Evolutionary conservation across 2,888 invertebrate genomes (phyloP).

Genomic region (Thera britannica): DNA sequence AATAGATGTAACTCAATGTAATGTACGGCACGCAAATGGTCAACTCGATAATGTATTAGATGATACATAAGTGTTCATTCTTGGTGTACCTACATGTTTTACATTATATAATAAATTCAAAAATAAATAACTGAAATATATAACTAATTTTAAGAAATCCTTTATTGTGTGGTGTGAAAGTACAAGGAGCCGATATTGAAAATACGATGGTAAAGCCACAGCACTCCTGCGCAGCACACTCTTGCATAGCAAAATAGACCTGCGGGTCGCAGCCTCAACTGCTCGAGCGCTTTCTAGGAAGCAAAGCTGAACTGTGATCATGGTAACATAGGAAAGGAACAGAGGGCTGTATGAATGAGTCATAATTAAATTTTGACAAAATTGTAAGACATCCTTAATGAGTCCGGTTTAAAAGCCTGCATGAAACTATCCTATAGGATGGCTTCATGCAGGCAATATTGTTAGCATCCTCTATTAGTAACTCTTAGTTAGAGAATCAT

Average conservation of each 20-base stretch:
- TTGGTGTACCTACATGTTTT: neutral
- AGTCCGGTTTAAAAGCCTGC: constrained; percentile 40
- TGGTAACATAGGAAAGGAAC: constrained; percentile 76
- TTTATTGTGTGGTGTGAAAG: constrained; percentile 9
- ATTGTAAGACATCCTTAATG: constrained; percentile 49
- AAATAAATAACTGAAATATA: constrained; percentile 1
- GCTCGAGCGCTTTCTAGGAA: constrained; percentile 65
- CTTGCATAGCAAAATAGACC: constrained; percentile 1
- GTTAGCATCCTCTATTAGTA: constrained; percentile 14
- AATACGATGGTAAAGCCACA: constrained; percentile 13
- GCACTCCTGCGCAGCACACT: constrained; percentile 9
- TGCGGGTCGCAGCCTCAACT: constrained; percentile 55
- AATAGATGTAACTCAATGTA: constrained; percentile 20
- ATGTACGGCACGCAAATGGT: constrained; percentile 11
- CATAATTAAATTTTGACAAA: constrained; percentile 50
- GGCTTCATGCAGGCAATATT: constrained; percentile 24
- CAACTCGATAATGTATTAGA: constrained; percentile 3
- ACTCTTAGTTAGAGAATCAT: constrained; percentile 38
- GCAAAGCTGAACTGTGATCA: constrained; percentile 83
- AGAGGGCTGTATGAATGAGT: constrained; percentile 72
- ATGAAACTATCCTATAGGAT: constrained; percentile 55
- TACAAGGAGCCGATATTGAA: constrained; percentile 17
- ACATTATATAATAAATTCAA: constrained; percentile 11
- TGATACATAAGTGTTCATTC: constrained; percentile 10
- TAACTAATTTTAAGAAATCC: neutral